Evolutionary conservation across 2,888 invertebrate species (phyloP).

Genomic region (Tryphoninae sp.): DNA sequence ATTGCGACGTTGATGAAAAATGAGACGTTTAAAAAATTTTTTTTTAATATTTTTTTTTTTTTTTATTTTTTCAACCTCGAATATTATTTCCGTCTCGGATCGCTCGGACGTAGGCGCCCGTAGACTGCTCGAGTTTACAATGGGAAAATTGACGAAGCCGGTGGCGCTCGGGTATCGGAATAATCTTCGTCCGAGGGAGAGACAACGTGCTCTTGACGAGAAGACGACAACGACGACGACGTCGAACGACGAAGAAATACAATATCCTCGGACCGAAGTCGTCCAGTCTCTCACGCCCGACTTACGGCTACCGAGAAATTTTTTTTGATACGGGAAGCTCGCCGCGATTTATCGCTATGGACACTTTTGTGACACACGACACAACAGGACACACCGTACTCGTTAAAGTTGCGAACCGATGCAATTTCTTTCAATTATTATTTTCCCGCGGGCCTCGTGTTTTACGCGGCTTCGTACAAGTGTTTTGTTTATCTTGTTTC

Average conservation of each 20-base stretch:
- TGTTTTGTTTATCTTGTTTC: slow-evolving; percentile 71
- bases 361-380: slow-evolving; percentile 42
- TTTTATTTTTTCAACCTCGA: neutral
- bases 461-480: slow-evolving; percentile 67
- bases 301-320: slow-evolving; percentile 72
- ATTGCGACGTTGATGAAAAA: slow-evolving; percentile 21
- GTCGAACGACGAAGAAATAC: slow-evolving; percentile 63
- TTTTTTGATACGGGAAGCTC: slow-evolving; percentile 63
- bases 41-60: neutral
- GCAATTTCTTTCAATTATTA: neutral
- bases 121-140: slow-evolving; percentile 7
- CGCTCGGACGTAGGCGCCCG: neutral
- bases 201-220: neutral
- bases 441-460: slow-evolving; percentile 62
- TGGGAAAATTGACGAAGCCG: slow-evolving; percentile 40
- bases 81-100: neutral
- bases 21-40: slow-evolving; percentile 3
- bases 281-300: slow-evolving; percentile 69
- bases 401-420: too few relatives aligned
- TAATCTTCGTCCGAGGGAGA: slow-evolving; percentile 16
- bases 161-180: slow-evolving; percentile 45
- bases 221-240: slow-evolving; percentile 8
- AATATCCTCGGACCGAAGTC: slow-evolving; percentile 67
- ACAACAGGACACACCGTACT: too few relatives aligned
- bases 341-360: neutral